A percentile compares a stretch with the other conserved stretches of the same genome.
phyloP scores from a whole-genome alignment of 2,888 invertebrate species.

The Catonia carolina region DNA sequence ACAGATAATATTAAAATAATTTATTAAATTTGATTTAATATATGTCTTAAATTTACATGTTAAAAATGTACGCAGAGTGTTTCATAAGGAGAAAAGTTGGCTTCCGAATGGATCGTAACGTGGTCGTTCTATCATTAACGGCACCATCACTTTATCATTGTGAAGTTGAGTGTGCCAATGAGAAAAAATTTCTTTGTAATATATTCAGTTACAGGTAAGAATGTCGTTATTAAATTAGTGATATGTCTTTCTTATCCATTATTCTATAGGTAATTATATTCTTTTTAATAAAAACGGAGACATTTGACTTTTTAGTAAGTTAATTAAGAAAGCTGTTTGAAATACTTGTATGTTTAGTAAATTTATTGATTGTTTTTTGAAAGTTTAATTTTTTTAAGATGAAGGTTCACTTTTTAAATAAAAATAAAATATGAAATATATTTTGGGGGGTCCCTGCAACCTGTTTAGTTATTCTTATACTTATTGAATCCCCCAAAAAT shows the following conservation, averaged over 20 bases:
- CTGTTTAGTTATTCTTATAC: no score
- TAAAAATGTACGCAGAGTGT: constrained; percentile 51
- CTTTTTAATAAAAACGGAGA: background rate
- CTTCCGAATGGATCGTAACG: constrained; percentile 61
- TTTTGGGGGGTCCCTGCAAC: no score
- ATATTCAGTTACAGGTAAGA: constrained; percentile 67
- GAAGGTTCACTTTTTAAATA: no score
- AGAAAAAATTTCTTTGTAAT: constrained; percentile 63
- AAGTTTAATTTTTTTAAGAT: no score
- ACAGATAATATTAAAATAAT: no score
- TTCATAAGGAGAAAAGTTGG: constrained; percentile 68
- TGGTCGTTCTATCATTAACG: constrained; percentile 57
- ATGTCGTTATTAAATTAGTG: background rate
- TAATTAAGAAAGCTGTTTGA: background rate
- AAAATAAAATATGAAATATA: no score
- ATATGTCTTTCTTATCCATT: background rate
- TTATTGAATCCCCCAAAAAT: no score
- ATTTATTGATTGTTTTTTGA: no score
- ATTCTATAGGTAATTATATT: background rate
- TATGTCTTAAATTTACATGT: no score
- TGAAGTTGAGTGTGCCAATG: constrained; percentile 64
- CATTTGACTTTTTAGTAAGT: background rate
- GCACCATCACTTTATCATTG: constrained; percentile 68
- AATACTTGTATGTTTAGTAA: no score
- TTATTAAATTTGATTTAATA: no score